Conservation (phyloP, 2,113 vertebrate species). For the Callithrix jacchus region DNA sequence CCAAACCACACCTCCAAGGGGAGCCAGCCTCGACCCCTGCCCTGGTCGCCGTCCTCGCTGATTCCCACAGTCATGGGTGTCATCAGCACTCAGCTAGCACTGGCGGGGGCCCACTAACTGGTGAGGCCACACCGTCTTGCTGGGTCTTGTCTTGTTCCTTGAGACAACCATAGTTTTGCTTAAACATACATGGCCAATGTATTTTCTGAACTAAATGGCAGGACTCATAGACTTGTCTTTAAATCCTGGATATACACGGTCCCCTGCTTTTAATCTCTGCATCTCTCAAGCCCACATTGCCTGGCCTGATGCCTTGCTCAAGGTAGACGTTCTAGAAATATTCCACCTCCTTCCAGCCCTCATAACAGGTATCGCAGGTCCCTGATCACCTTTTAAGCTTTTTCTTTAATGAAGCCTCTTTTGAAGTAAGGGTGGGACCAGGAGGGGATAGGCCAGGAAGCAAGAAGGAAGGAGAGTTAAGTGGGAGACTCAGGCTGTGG, state of each 20-base stretch:
- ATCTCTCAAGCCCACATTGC: background rate
- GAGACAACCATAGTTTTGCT: background rate
- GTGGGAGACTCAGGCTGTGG: background rate
- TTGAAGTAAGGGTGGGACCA: background rate
- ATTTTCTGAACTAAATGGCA: background rate
- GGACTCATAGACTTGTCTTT: background rate
- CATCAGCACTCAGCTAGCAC: background rate
- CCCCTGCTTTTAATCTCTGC: background rate
- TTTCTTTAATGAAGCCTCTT: background rate
- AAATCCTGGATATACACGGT: background rate
- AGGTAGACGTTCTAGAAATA: background rate
- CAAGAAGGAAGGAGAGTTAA: background rate
- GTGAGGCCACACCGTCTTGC: background rate
- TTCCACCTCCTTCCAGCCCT: background rate
- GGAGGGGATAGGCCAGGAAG: background rate
- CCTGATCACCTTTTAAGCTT: background rate
- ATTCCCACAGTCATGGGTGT: background rate
- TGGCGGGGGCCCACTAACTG: background rate
- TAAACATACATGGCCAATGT: background rate
- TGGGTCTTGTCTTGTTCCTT: background rate
- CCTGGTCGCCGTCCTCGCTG: background rate
- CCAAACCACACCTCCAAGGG: background rate
- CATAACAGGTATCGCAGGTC: background rate
- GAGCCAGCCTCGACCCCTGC: background rate
- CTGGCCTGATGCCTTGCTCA: background rate